Base-by-base conservation (phyloP, 2,113 vertebrate genomes). In the Coptodon rendalli region DNA sequence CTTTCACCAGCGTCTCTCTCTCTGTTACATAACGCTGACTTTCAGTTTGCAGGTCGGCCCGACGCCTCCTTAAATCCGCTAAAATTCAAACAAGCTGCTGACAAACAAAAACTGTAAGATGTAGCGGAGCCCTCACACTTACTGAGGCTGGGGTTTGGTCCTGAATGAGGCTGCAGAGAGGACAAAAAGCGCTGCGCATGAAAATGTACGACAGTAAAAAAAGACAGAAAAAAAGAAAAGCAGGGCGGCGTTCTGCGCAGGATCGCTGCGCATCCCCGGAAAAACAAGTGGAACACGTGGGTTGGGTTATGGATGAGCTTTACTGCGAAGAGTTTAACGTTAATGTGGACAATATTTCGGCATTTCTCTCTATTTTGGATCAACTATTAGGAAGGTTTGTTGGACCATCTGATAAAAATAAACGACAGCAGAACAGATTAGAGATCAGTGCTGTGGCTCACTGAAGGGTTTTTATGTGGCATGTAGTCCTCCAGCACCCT, bases 241-340 rank as follows among this genome's bases (percentile, higher is more conserved):
- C 2, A 6, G 27, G 7, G 3, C 4, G 17, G 6, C 7, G 16
- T 6, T 48, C 5, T 16, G 93, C 92, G 91, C 93, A 92, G 6
- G 1, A 0, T 9, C 29, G 43, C 1, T 81, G 94, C 94, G 95
- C 94, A 95, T 11, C 86, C 79, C 87, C 89, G 91, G 94, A 95
- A 91, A 90, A 92, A 91, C 83, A 93, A 45, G 12, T 0, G 1
- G 9, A 50, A 57, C 80, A 87, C 81, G 40, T 91, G 82, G 31
- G 27, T n/a, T 14, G 31, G 24, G 8, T 16, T 34, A 14, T 61
- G 45, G 14, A n/a, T 31, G 19, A 5, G 12, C 40, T 1, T 10
- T 3, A 3, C 8, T 3, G 7, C 14, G 1, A 7, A 1, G 3
- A 13, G 16, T 63, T 48, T 9, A 0, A 1, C 17, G 0, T 36